Conservation (phyloP, 1,140 invertebrate genomes). For the Diprion similis region DNA sequence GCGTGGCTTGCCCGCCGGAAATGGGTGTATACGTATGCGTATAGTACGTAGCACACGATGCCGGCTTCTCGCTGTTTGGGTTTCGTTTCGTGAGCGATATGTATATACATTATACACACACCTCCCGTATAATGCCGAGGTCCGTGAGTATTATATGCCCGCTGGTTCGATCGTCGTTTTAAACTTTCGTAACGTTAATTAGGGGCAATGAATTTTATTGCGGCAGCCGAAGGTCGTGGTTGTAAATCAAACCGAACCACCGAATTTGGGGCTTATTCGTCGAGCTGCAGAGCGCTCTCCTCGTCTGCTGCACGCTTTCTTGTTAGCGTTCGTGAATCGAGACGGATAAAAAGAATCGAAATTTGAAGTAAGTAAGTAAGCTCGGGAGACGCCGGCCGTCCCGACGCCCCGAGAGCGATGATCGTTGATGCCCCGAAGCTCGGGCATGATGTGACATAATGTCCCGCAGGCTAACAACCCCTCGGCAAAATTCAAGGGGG, state of each 20-base stretch:
- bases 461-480: too few relatives aligned
- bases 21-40: too few relatives aligned
- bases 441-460: conserved; percentile 10
- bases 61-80: too few relatives aligned
- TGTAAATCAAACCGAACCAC: background rate
- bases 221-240: background rate
- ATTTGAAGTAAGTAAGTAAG: conserved; percentile 9
- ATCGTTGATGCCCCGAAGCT: conserved; percentile 14
- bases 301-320: background rate
- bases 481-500: too few relatives aligned
- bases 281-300: background rate
- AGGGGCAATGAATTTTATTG: conserved; percentile 5
- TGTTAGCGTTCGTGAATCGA: background rate
- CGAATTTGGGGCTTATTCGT: background rate
- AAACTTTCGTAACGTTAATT: background rate
- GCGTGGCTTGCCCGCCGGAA: too few relatives aligned
- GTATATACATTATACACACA: too few relatives aligned
- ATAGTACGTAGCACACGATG: too few relatives aligned
- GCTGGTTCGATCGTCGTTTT: too few relatives aligned
- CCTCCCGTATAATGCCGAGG: too few relatives aligned
- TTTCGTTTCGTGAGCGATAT: too few relatives aligned
- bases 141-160: too few relatives aligned
- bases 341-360: conserved; percentile 7
- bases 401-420: conserved; percentile 10
- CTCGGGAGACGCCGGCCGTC: background rate